Base-by-base conservation (phyloP, 2,113 vertebrate species). In the Thinocorus orbignyianus region DNA sequence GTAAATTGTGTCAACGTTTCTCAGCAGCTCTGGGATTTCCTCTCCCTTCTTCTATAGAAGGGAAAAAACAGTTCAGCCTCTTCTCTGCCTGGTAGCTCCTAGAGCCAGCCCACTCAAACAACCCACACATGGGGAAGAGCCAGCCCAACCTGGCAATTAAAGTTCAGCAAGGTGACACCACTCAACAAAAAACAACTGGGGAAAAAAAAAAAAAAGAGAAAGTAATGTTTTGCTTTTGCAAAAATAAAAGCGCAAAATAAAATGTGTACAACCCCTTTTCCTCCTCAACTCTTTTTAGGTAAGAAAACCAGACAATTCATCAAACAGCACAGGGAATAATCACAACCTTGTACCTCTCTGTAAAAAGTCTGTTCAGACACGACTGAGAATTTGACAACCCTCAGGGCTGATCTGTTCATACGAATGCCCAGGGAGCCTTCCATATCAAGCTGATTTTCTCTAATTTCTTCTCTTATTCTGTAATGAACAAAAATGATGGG, bases 1-100 rank as follows among this genome's bases (percentile, higher is more conserved):
- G 20, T 41, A 83, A 91, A 96, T 62, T 85, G 84, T 77, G 94
- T 64, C 5, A 28, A 94, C 1, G 1, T 94, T 95, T 93, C 91
- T 74, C 93, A 90, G 66, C 49, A 88, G 90, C 73, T 82, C 92
- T 94, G 82, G 81, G 93, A 96, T 90, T 90, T 96, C 88, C 81
- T 83, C 93, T 25, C 42, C 17, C 15, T 60, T 51, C 57, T 65
- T 60, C 72, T 93, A 46, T 4, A 7, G 11, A 65, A 8, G 5
- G 30, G 14, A 70, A 69, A 62, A 80, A 79, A 1, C 30, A 66
- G 58, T 62, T 78, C 72, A 92, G 54, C 33, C 15, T 89, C 57
- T 88, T 94, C 86, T 91, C 58, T 70, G n/a, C 81, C 70, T 62
- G 52, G 65, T 68, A 85, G 62, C 66, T 89, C 52, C 85, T 35